Percentiles rank a stretch among this genome's conserved stretches.
phyloP scores from a whole-genome alignment of 1,140 invertebrate genomes.

The Dysdera silvatica region DNA sequence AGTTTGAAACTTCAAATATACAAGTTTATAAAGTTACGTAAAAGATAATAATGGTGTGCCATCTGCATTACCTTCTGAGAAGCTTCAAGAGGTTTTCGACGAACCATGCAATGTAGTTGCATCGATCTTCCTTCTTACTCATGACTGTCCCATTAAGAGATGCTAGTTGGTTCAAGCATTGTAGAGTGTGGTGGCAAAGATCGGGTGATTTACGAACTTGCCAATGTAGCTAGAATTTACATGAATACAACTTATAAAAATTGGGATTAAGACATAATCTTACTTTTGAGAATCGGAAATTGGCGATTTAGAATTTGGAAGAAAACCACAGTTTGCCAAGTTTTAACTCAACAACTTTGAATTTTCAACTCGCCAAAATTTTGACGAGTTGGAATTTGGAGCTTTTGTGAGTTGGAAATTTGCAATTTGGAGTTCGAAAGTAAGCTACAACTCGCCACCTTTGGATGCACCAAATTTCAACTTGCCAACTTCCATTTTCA shows the following conservation, averaged over 20 bases:
- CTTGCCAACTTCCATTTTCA: too few species aligned
- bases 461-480: too few species aligned
- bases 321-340: too few species aligned
- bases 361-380: too few species aligned
- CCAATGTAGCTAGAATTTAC: constrained; percentile 62
- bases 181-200: constrained; percentile 64
- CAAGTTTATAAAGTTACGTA: background rate
- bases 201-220: constrained; percentile 65
- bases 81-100: constrained; percentile 38
- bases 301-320: too few species aligned
- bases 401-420: too few species aligned
- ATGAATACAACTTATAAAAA: constrained; percentile 27
- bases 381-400: too few species aligned
- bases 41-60: background rate
- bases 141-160: constrained; percentile 65
- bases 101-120: constrained; percentile 20
- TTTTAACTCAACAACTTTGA: too few species aligned
- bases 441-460: too few species aligned
- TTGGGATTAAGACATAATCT: background rate
- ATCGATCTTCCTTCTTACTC: constrained; percentile 46
- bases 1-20: background rate
- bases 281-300: background rate
- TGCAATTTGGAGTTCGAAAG: too few species aligned
- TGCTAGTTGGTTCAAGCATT: constrained; percentile 70
- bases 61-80: constrained; percentile 35